Percentiles rank a stretch among this genome's conserved stretches.
phyloP scores from a whole-genome alignment of 2,113 vertebrate genomes.

The Pseudonaja textilis region DNA sequence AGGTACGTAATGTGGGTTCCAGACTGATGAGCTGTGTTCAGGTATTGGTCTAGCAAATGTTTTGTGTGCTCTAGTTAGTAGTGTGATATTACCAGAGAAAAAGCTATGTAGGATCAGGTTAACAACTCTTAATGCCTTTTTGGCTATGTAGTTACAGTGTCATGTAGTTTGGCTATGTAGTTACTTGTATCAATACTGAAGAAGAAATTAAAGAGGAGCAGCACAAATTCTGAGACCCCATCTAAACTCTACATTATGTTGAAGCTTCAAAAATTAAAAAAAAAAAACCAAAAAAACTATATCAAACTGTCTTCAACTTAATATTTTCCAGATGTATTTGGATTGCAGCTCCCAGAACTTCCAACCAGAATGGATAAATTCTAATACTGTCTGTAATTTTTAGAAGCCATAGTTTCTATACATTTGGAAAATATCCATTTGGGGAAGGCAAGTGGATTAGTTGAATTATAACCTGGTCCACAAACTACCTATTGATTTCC shows the following conservation, averaged over 20 bases:
- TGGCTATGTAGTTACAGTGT: too few relatives aligned
- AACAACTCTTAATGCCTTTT: too few relatives aligned
- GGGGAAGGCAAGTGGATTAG: neutral
- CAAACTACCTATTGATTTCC: neutral
- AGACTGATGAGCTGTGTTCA: too few relatives aligned
- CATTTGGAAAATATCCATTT: neutral
- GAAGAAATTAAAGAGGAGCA: constrained; percentile 45
- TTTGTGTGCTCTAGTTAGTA: too few relatives aligned
- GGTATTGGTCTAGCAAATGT: too few relatives aligned
- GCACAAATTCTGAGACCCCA: neutral
- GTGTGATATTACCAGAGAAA: too few relatives aligned
- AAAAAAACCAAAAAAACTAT: neutral
- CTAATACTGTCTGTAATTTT: neutral
- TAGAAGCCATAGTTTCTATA: neutral
- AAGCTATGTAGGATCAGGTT: too few relatives aligned
- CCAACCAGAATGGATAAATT: neutral
- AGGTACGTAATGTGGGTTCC: too few relatives aligned
- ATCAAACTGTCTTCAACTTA: neutral
- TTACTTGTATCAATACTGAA: constrained; percentile 42
- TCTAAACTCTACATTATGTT: neutral
- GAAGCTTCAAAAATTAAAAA: neutral
- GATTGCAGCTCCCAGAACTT: neutral
- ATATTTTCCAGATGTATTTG: neutral
- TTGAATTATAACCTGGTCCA: constrained; percentile 14
- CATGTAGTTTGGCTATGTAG: too few relatives aligned